phyloP scores from a whole-genome alignment of 2,888 invertebrate species.

The Phyllotreta striolata region DNA sequence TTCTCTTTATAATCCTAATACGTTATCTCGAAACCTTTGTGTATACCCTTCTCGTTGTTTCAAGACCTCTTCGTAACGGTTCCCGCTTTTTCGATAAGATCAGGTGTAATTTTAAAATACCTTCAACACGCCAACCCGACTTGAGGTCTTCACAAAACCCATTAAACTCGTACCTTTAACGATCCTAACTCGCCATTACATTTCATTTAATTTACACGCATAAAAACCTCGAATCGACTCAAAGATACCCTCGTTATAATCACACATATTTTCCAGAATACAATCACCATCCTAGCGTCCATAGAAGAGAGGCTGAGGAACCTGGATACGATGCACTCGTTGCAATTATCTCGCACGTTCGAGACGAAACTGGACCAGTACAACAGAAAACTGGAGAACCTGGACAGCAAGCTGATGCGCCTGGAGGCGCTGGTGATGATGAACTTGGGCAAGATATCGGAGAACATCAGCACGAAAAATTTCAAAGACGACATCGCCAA shows the following conservation, averaged over 20 bases:
- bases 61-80: conserved; percentile 6
- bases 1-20: background rate
- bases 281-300: conserved; percentile 55
- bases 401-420: conserved; percentile 57
- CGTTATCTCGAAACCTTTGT: conserved; percentile 2
- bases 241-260: too few relatives aligned
- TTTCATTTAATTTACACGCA: background rate
- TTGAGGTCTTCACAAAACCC: background rate
- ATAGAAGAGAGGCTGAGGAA: conserved; percentile 59
- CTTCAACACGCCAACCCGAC: background rate
- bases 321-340: conserved; percentile 56
- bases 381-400: conserved; percentile 59
- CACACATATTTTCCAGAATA: conserved; percentile 54
- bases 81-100: conserved; percentile 4
- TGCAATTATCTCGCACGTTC: conserved; percentile 56
- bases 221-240: too few relatives aligned
- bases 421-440: conserved; percentile 57
- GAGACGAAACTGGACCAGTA: conserved; percentile 61
- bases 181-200: background rate
- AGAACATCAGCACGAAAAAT: conserved; percentile 59
- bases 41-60: conserved; percentile 8
- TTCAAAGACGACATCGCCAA: conserved; percentile 60
- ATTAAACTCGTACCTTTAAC: too few relatives aligned
- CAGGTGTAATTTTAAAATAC: background rate
- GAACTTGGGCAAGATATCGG: conserved; percentile 58